Evolutionary conservation across 2,113 vertebrate species (phyloP), one percentile per base, ranked within the genome.

Genomic region (Romanogobio albipinnatus): DNA sequence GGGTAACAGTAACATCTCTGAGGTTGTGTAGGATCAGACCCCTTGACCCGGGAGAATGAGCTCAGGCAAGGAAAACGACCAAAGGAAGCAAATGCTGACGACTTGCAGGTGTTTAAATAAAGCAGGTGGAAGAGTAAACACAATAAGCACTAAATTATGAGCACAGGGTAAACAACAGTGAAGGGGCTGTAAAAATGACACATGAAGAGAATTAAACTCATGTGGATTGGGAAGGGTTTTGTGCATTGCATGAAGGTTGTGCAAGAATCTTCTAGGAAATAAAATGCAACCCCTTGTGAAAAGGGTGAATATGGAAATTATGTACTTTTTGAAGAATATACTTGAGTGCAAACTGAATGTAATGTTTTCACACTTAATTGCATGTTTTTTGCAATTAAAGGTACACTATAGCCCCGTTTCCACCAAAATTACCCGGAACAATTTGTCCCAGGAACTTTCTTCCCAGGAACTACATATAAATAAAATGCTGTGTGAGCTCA

Each of bases 21-120:
- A 10, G 59, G 22, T 62, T 77, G 87, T 33, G 59, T 7, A 56
- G 17, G 17, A 71, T 84, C 86, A 83, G 17, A 19, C 58, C 77
- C 77, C 81, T 61, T 86, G 66, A 86, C 81, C 58, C 19, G 29
- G 58, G 75, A 61, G 73, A 49, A 85, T 39, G 76, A 58, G 73
- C 83, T 83, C 71, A 36, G 61, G n/a, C 75, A 75, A 78, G 24
- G 39, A 64, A 84, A 84, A 84, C 43, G 53, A 49, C 1, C 33
- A 22, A 78, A 74, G 14, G 53, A 64, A 58, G 76, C 24, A 76
- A 82, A 77, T 3, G 76, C 17, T 15, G 53, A 78, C 1, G n/a
- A 80, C 36, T 14, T 75, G 47, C 74, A 51, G 73, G 64, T 84
- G 75, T 47, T n/a, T 79, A 64, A 51, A 73, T 36, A 82, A 22